Evolutionary conservation across 2,113 vertebrate species (phyloP), one percentile per base, ranked within the genome.

Genomic region (Parus major): DNA sequence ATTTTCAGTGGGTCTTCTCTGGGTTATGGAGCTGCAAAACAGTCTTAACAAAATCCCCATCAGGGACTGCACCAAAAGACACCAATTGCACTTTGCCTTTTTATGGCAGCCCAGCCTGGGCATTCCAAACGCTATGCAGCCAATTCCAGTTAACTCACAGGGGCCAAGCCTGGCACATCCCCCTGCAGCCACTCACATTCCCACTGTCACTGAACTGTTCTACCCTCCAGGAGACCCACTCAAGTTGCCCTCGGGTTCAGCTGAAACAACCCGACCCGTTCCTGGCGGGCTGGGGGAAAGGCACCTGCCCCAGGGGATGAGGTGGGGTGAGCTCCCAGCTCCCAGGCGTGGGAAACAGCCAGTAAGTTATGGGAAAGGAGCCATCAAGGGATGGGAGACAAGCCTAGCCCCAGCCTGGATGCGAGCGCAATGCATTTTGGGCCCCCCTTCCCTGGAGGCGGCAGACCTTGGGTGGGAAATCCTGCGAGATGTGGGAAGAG

Each of bases 401-500:
- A 87, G 69, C 64, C 36, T 27, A 15, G 59, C 81, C 84, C 36
- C 13, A 33, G 84, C 46, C 72, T 23, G 84, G 59, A 56, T 69
- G 81, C 0, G 0, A 76, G 64, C 2, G 0, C 15, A 4, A 2
- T 2, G 10, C 5, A 0, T 84, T 90, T 75, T 1, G 20, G 70
- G 52, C 69, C 44, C 65, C 59, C 28, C n/a, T 68, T 80, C 59
- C 83, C 71, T 1, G 3, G 63, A 92, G 94, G 89, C 29, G 2
- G 56, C 93, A 95, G 80, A 49, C 63, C 82, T 90, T 52, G 76
- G 63, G 71, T 83, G 68, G 80, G 76, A 95, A 96, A 95, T 93
- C 84, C 90, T 91, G 90, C 29, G 35, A 95, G 95, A 96, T 86
- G 90, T 13, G 18, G 85, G 85, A 94, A 95, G 92, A 86, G 44